A percentile compares a stretch with the other conserved stretches of the same genome.
Evolutionary conservation across 2,888 invertebrate genomes (phyloP).

Genomic region (Palloptera scutellata): DNA sequence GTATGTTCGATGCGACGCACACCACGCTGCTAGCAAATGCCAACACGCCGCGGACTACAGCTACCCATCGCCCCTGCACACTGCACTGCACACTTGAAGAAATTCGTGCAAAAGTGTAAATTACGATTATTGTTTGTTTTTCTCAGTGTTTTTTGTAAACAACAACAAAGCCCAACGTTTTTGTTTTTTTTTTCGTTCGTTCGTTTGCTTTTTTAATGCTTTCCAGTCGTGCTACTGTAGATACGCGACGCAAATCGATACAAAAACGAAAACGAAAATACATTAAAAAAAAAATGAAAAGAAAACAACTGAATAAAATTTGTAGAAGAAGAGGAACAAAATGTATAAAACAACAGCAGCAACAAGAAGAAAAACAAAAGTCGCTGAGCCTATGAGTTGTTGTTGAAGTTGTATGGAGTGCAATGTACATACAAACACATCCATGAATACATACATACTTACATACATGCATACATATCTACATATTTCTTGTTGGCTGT

Average conservation of each 20-base stretch:
- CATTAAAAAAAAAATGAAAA: conserved; percentile 15
- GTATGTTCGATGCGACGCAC: too few relatives aligned
- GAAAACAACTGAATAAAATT: conserved; percentile 29
- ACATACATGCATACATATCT: neutral
- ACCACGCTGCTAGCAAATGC: too few relatives aligned
- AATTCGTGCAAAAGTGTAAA: conserved; percentile 21
- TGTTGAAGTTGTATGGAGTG: too few relatives aligned
- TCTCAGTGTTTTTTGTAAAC: conserved; percentile 25
- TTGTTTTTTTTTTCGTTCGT: conserved; percentile 7
- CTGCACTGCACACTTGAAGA: neutral
- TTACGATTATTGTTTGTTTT: conserved; percentile 24
- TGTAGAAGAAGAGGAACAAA: conserved; percentile 34
- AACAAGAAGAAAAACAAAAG: conserved; percentile 11
- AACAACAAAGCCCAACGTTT: conserved; percentile 9
- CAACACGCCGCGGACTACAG: neutral
- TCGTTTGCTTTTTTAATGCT: conserved; percentile 40
- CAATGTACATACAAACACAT: too few relatives aligned
- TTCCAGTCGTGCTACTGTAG: conserved; percentile 54
- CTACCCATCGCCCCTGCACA: neutral
- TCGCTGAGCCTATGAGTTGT: neutral
- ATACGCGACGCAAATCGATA: conserved; percentile 38
- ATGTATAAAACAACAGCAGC: conserved; percentile 23
- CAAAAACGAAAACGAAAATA: conserved; percentile 14
- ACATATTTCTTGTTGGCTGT: neutral
- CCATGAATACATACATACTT: neutral